Percentiles rank a stretch among this genome's conserved stretches.
These are phyloP conservation scores for Pseudococcus viburni DNA, from an alignment of 2,888 invertebrate genomes.

Conservation along the genomic window DNA sequence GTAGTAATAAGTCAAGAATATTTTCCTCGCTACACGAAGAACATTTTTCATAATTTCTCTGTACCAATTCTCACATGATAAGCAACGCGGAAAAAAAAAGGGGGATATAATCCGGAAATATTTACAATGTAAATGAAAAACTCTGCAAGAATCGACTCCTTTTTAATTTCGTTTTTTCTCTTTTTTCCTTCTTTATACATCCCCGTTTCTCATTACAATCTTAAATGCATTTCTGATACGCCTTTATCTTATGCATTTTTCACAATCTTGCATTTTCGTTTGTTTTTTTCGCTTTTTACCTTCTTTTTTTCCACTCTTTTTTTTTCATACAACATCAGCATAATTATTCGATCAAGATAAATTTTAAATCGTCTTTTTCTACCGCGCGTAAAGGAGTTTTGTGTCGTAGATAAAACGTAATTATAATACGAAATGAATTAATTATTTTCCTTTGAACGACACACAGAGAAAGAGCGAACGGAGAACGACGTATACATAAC, in stretches of 20 bases:
- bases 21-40: slow-evolving; percentile 15
- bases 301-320: background rate
- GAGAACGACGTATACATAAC: background rate
- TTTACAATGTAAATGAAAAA: slow-evolving; percentile 63
- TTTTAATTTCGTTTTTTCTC: slow-evolving; percentile 62
- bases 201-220: slow-evolving; percentile 65
- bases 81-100: slow-evolving; percentile 47
- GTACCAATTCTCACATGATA: slow-evolving; percentile 57
- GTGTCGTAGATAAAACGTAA: slow-evolving; percentile 41
- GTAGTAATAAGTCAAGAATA: slow-evolving; percentile 19
- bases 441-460: slow-evolving; percentile 44
- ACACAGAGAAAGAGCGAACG: background rate
- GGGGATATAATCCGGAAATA: slow-evolving; percentile 57
- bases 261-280: slow-evolving; percentile 64
- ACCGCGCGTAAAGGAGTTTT: slow-evolving; percentile 10
- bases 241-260: slow-evolving; percentile 66
- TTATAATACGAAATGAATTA: slow-evolving; percentile 50
- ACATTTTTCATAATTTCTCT: slow-evolving; percentile 29
- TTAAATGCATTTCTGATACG: slow-evolving; percentile 62
- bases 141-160: slow-evolving; percentile 63
- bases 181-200: slow-evolving; percentile 50
- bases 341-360: slow-evolving; percentile 56
- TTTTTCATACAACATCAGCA: slow-evolving; percentile 6
- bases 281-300: background rate
- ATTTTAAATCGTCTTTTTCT: slow-evolving; percentile 47